These are phyloP conservation scores for Pentalonia nigronervosa DNA, from an alignment of 1,140 invertebrate genomes.

Conservation along the genomic window DNA sequence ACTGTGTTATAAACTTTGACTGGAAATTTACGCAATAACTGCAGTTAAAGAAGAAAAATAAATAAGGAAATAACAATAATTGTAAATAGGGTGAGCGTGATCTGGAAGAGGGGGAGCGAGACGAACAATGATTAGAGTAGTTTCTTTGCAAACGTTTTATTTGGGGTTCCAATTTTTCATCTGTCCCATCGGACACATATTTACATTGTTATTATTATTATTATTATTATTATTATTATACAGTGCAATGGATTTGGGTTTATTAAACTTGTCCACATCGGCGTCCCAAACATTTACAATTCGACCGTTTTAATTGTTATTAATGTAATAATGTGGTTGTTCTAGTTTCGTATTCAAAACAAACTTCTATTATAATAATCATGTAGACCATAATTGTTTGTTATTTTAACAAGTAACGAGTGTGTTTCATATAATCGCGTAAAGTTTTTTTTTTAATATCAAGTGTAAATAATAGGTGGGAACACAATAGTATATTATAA, in stretches of 20 bases:
- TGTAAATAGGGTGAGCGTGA: slow-evolving; percentile 27
- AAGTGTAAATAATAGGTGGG: background rate
- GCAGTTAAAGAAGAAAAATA: background rate
- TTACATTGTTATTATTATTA: background rate
- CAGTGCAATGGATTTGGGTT: background rate
- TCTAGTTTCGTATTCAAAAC: background rate
- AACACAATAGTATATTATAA: background rate
- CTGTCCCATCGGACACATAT: background rate
- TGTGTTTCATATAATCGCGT: background rate
- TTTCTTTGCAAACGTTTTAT: background rate
- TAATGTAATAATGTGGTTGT: background rate
- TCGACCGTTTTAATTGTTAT: background rate
- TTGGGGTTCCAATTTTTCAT: slow-evolving; percentile 12
- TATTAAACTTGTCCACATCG: background rate
- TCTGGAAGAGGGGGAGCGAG: background rate
- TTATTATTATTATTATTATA: slow-evolving; percentile 9
- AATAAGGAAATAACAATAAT: background rate
- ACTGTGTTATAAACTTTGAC: background rate
- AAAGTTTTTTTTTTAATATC: background rate
- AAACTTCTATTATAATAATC: background rate
- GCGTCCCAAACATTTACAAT: background rate
- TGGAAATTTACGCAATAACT: background rate
- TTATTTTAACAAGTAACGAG: background rate
- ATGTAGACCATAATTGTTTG: background rate
- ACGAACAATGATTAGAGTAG: background rate